A percentile compares a stretch with the other conserved stretches of the same genome.
Evolutionary conservation across 2,888 invertebrate species (phyloP).

Genomic region (Rhimphoctona megacephalus): DNA sequence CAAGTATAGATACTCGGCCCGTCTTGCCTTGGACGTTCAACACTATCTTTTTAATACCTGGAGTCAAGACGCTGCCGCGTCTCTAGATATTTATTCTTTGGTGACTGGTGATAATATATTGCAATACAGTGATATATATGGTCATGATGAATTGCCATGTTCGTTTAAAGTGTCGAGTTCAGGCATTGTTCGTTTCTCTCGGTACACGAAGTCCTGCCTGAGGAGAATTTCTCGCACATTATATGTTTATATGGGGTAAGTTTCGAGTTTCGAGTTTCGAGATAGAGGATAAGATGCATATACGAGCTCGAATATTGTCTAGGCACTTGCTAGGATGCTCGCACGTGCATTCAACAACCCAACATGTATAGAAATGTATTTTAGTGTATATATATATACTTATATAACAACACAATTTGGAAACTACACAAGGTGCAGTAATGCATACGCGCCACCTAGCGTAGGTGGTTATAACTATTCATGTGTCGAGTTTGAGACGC

Average conservation of each 20-base stretch:
- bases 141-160: neutral
- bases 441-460: conserved; percentile 45
- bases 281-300: conserved; percentile 54
- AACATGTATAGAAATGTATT: conserved; percentile 7
- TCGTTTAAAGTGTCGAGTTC: conserved; percentile 2
- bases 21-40: too few species aligned
- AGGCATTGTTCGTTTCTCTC: conserved; percentile 30
- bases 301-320: conserved; percentile 60
- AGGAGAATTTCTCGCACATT: conserved; percentile 25
- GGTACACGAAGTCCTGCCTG: neutral
- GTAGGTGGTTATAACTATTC: conserved; percentile 62
- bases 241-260: conserved; percentile 38
- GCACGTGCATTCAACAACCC: conserved; percentile 57
- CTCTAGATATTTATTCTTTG: neutral
- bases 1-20: too few species aligned
- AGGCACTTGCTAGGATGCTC: conserved; percentile 55
- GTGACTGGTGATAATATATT: neutral
- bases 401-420: neutral
- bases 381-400: neutral
- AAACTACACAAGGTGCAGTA: conserved; percentile 47
- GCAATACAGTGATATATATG: neutral
- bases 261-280: conserved; percentile 58
- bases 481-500: conserved; percentile 57
- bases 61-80: too few species aligned
- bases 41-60: too few species aligned